Base-by-base conservation (phyloP, 2,888 invertebrate species). In the Zonitis immaculata region DNA sequence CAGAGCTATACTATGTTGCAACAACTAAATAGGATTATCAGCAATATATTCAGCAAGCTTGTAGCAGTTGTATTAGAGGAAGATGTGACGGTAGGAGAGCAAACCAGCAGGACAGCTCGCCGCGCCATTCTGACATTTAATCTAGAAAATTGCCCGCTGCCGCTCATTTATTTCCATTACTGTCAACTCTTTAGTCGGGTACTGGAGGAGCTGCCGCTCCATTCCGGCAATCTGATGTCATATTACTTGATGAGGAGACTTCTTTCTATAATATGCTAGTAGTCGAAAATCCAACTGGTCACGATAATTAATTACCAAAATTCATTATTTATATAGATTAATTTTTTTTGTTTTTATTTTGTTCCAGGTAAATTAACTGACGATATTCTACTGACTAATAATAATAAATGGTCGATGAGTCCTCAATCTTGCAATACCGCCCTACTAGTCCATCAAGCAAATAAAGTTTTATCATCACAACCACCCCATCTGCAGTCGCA, bases 71-170 rank as follows among this genome's bases (percentile, higher is more conserved):
- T 7, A 32, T 2, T 1, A 32, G 26, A 39, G 12, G 26, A 44
- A 43, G 53, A 54, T 49, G 56, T 52, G 55, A 57, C 58, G 45
- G 60, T 52, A 57, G 57, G 56, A 48, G 39, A 39, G 18, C 18
- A 39, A 39, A 39, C 42, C 52, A 54, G 58, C 60, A 61, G 60
- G 62, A 59, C 57, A 52, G 62, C 64, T 61, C 70, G 70, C 72
- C 71, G 68, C 73, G 72, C 75, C 72, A 73, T 74, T 77, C 78
- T 80, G 80, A 80, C 81, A 80, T 82, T 82, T 82, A 82, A 82
- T 82, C 81, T 81, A 80, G 80, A 79, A 81, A 82, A 82, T 82
- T 81, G 82, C 80, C 78, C 77, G 77, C 73, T 75, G 76, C 77
- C 77, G 77, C 77, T 78, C 81, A 79, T 81, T 80, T 79, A 77